Evolutionary conservation across 2,797 vertebrate species (phyloP), one percentile per base, ranked within the genome.

Genomic region (Hippoglossus hippoglossus): DNA sequence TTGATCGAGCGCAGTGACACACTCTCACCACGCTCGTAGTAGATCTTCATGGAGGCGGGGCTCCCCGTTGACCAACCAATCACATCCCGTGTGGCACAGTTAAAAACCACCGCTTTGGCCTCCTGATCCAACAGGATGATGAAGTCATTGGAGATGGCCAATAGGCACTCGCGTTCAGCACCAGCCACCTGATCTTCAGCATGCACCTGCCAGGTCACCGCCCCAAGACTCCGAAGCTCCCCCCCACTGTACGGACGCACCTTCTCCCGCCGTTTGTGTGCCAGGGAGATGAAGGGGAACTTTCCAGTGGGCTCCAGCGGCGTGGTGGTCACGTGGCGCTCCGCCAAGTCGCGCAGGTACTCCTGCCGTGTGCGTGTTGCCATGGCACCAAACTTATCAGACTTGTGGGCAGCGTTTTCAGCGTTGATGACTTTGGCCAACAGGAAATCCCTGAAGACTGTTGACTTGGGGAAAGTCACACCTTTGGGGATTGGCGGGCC

Each of bases 371-470:
- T 99, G 74, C 97, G 96, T 2, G 97, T 98, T 1, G 98, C 98
- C 98, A 99, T 99, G 3, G 96, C 97, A 0, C 96, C 95, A 58
- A 99, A 99, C 88, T 99, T 99, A 16, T 98, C 96, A 0, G 98
- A 99, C 88, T 99, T 99, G 84, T 99, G 97, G 79, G 97, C 97
- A 12, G 98, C 98, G 80, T 98, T 99, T 91, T 99, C 98, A 0
- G 96, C 98, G 72, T 99, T 99, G 83, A 99, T 97, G 76, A 98
- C 95, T 94, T 99, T 99, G 80, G 97, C 95, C 80, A 99, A 82
- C 70, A 99, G 94, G 89, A 99, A 99, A 96, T 99, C 97, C 96
- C 97, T 96, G 93, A 99, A 99, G 67, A 99, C 97, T 0, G 97
- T 96, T 63, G 98, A 99, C 86, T 99, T 99, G 39, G 98, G 98